Evolutionary conservation across 2,888 invertebrate species (phyloP), one percentile per base, ranked within the genome.

Genomic region (Crematogaster levior): DNA sequence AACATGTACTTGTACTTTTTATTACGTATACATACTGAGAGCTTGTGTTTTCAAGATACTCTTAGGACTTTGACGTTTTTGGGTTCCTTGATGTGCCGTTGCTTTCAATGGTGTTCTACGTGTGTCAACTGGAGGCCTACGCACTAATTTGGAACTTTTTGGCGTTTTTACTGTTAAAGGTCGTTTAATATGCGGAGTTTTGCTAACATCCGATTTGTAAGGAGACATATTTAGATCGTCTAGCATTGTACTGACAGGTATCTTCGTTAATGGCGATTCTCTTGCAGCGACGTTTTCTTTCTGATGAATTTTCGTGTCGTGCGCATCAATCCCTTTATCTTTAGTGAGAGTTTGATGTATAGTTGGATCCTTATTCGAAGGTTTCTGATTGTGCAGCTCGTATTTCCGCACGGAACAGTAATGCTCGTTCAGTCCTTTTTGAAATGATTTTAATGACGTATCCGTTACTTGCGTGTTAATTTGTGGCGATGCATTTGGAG

Each of bases 91-190:
- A 12, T 93, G 91, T 40, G 91, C 70, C 58, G 94, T 91, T 4
- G 94, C 95, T 89, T 95, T 95, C 90, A 97, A 92, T 0, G 97
- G 97, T 0, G 97, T 97, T 87, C 95, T 95, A 15, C 94, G 93
- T 90, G 95, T 95, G 84, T 95, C 95, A 10, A 94, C 88, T 40
- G 95, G 95, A 46, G 92, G 93, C 72, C 92, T 92, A 37, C 93
- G 91, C 15, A 91, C 91, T 0, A 96, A 95, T 83, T 94, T 95
- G 21, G 96, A 93, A 84, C 95, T 95, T 90, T 96, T 96, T 0
- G 96, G 95, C 4, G 96, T 95, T 86, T 95, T 95, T 5, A 95
- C 95, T 82, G 95, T 95, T 40, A 97, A 93, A 10, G 96, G 94
- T 91, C 95, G 96, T 89, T 96, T 97, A 86, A 97, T 95, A 66